A percentile compares a stretch with the other conserved stretches of the same genome.
These are phyloP conservation scores for Mechanitis messenoides DNA, from an alignment of 2,888 invertebrate genomes.

Conservation along the genomic window DNA sequence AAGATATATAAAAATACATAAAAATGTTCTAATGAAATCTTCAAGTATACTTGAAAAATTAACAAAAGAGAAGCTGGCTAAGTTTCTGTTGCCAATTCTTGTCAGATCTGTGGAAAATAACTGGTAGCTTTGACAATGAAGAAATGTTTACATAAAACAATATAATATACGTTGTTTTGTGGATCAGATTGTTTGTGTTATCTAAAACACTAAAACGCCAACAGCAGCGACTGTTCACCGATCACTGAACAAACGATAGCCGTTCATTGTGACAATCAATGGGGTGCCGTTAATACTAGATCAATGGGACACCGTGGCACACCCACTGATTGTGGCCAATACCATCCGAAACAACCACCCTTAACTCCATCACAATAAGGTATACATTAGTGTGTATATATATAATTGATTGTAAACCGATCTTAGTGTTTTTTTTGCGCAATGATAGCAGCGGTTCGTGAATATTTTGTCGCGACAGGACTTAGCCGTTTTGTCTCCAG, in stretches of 20 bases:
- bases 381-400: too few species aligned
- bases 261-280: constrained; percentile 65
- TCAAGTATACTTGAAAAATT: too few species aligned
- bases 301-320: constrained; percentile 61
- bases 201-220: constrained; percentile 12
- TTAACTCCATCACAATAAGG: neutral
- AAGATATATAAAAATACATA: too few species aligned
- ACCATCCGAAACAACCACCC: constrained; percentile 25
- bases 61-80: too few species aligned
- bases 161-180: neutral
- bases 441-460: constrained; percentile 71
- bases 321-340: constrained; percentile 41
- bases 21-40: too few species aligned
- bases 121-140: constrained; percentile 8
- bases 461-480: constrained; percentile 67
- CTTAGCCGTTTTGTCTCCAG: constrained; percentile 72
- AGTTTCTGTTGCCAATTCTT: too few species aligned
- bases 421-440: constrained; percentile 63
- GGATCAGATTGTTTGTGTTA: constrained; percentile 21
- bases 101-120: too few species aligned
- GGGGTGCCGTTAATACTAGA: constrained; percentile 68
- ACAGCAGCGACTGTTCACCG: constrained; percentile 37
- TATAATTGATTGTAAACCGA: constrained; percentile 28
- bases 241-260: constrained; percentile 65
- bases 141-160: neutral